Evolutionary conservation across 2,797 vertebrate genomes (phyloP).

Genomic region (Carcharodon carcharias): DNA sequence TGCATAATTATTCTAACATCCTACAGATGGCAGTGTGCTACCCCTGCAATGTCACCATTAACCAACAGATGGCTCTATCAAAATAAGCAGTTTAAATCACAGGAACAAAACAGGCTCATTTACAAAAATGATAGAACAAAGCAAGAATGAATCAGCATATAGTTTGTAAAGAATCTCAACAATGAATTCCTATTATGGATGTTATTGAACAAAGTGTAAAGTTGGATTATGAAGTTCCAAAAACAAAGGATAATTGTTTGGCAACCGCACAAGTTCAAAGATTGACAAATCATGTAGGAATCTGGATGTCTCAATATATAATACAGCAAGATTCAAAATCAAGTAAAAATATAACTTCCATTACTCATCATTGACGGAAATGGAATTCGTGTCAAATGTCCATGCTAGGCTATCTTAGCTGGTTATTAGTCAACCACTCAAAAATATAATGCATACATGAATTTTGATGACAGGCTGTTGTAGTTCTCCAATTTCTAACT

Average conservation of each 20-base stretch:
- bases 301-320: not conserved
- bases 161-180: not conserved
- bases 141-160: not conserved
- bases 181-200: not conserved
- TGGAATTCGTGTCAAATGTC: not conserved
- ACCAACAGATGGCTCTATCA: conserved; percentile 23
- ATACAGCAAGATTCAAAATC: not conserved
- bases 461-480: not conserved
- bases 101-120: not conserved
- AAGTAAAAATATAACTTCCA: not conserved
- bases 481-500: not conserved
- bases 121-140: not conserved
- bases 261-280: not conserved
- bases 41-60: not conserved
- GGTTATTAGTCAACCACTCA: no score
- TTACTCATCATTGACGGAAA: not conserved
- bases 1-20: not conserved
- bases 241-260: not conserved
- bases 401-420: not conserved
- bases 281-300: not conserved
- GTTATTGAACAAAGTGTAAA: not conserved
- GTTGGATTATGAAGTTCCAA: not conserved
- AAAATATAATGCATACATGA: not conserved
- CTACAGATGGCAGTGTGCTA: not conserved
- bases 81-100: not conserved